Percentiles rank a stretch among this genome's conserved stretches.
These are phyloP conservation scores for Malacosoma neustria DNA, from an alignment of 2,888 invertebrate genomes.

Conservation along the genomic window DNA sequence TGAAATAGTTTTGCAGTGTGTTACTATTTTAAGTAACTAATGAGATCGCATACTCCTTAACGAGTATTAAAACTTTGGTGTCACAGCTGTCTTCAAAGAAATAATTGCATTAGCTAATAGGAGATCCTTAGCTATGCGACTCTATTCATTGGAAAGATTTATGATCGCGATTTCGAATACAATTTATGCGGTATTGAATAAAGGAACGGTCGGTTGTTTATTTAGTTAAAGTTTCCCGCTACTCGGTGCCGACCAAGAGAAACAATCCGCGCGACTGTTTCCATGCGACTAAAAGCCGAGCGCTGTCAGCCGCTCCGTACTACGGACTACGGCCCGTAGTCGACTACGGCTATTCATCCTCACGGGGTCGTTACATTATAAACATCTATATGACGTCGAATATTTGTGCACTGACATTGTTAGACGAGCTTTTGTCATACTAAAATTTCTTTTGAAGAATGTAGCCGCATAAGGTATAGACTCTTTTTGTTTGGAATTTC, in stretches of 20 bases:
- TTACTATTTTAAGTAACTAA: not conserved
- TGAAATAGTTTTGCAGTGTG: not conserved
- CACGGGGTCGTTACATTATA: not conserved
- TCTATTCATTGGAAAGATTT: slow-evolving; percentile 1
- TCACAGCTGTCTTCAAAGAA: slow-evolving; percentile 27
- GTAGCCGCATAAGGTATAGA: not conserved
- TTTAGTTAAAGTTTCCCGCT: slow-evolving; percentile 24
- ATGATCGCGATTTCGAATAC: no score
- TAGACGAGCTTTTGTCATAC: slow-evolving; percentile 4
- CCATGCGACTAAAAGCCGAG: slow-evolving; percentile 12
- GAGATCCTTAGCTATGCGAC: no score
- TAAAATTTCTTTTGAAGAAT: slow-evolving; percentile 3
- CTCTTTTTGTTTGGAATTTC: no score
- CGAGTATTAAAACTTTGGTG: slow-evolving; percentile 1
- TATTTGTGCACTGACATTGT: slow-evolving; percentile 14
- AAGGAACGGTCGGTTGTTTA: not conserved
- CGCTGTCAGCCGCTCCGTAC: not conserved
- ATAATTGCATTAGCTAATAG: slow-evolving; percentile 49
- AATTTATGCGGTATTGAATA: not conserved
- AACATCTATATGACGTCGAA: slow-evolving; percentile 21
- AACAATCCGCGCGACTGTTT: slow-evolving; percentile 23
- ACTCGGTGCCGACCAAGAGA: no score
- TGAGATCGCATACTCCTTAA: not conserved
- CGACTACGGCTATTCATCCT: not conserved
- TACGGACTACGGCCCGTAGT: not conserved